These are phyloP conservation scores for Drosophila lini DNA, from an alignment of 1,140 invertebrate genomes.

Conservation along the genomic window DNA sequence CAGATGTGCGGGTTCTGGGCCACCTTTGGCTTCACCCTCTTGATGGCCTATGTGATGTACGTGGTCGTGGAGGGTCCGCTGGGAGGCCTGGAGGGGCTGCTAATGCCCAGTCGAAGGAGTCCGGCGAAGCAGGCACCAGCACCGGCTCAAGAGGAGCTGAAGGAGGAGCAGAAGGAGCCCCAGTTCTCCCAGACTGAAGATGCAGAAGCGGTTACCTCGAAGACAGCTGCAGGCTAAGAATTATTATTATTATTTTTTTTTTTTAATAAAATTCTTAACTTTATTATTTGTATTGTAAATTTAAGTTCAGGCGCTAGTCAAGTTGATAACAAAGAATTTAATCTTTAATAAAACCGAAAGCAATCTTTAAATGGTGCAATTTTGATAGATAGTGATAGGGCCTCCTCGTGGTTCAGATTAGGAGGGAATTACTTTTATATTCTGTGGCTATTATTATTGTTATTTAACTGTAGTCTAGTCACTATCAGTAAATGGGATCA, in stretches of 20 bases:
- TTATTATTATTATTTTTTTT: not conserved
- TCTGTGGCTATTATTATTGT: no score
- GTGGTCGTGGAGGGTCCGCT: constrained; percentile 58
- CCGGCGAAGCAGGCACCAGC: not conserved
- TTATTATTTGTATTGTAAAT: no score
- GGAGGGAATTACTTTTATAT: no score
- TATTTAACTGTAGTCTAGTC: no score
- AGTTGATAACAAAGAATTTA: no score
- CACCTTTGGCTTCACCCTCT: constrained; percentile 59
- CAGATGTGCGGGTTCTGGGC: constrained; percentile 65
- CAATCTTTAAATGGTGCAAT: no score
- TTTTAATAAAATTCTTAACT: no score
- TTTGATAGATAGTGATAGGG: no score
- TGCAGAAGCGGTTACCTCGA: not conserved
- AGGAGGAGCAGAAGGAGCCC: not conserved
- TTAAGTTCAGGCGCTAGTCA: no score
- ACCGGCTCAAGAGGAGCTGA: not conserved
- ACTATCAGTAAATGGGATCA: no score
- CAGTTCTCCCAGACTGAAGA: not conserved
- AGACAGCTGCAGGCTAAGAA: not conserved
- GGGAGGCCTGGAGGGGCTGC: constrained; percentile 47
- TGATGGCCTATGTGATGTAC: constrained; percentile 50
- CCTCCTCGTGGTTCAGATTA: no score
- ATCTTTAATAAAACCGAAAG: no score
- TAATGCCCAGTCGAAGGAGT: constrained; percentile 18